Conservation (phyloP, 2,797 vertebrate genomes). For the Tokudaia tokunoshimensis region DNA sequence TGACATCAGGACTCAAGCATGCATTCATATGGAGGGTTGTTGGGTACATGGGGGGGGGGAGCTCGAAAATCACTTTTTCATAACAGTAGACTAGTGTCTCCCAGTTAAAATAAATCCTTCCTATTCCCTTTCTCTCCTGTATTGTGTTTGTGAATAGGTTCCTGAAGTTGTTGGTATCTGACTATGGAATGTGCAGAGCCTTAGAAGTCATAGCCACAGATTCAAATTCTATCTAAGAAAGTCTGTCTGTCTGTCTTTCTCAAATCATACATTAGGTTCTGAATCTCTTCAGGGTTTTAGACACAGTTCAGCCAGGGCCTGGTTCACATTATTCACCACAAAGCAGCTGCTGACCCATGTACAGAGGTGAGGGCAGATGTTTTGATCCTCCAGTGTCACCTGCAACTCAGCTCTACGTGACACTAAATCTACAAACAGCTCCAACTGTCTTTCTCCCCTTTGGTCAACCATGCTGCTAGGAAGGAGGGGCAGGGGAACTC, state of each 20-base stretch:
- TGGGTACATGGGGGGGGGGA: no score
- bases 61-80: neutral
- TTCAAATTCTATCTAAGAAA: neutral
- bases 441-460: neutral
- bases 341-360: neutral
- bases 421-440: neutral
- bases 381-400: neutral
- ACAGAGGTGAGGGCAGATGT: neutral
- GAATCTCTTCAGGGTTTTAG: neutral
- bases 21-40: rapidly evolving
- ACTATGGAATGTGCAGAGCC: neutral
- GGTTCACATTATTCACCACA: neutral
- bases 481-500: neutral
- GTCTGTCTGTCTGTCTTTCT: neutral
- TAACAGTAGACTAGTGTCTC: neutral
- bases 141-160: neutral
- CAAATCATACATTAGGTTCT: neutral
- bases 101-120: neutral
- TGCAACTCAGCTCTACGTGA: neutral
- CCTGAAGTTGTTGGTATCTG: neutral
- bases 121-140: neutral
- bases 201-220: neutral
- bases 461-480: neutral
- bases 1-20: rapidly evolving
- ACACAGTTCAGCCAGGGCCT: neutral